These are phyloP conservation scores for Channa argus DNA, from an alignment of 2,113 vertebrate genomes.

Conservation along the genomic window DNA sequence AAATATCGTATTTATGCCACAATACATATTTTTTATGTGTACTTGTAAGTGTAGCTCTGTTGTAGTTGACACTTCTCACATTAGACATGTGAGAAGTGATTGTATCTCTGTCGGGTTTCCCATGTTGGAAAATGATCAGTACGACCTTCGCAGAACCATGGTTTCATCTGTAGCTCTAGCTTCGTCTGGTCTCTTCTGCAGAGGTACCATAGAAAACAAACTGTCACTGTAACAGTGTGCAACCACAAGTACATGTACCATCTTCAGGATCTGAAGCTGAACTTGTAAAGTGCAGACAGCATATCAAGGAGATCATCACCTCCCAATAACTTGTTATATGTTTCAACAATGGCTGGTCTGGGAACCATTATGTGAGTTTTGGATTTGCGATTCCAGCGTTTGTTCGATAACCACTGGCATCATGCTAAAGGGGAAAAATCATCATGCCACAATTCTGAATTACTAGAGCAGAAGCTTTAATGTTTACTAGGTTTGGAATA, in stretches of 20 bases:
- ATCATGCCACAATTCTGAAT: too few relatives aligned
- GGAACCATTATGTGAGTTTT: neutral
- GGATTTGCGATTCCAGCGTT: neutral
- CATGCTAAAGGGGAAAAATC: too few relatives aligned
- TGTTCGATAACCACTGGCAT: neutral
- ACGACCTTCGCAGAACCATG: neutral
- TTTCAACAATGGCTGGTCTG: neutral
- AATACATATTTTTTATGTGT: too few relatives aligned
- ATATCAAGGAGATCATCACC: slow-evolving; percentile 18
- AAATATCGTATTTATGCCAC: too few relatives aligned
- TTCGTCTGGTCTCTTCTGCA: slow-evolving; percentile 28
- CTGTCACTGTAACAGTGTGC: neutral
- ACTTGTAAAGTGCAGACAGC: slow-evolving; percentile 19
- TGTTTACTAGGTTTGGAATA: neutral
- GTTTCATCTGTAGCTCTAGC: neutral
- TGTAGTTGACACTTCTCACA: too few relatives aligned
- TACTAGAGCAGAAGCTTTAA: too few relatives aligned
- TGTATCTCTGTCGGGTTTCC: too few relatives aligned
- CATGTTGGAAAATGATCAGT: too few relatives aligned
- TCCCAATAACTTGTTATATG: slow-evolving; percentile 12
- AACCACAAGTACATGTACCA: slow-evolving; percentile 19
- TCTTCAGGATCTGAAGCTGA: slow-evolving; percentile 15
- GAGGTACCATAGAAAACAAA: slow-evolving; percentile 3
- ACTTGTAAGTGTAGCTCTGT: too few relatives aligned
- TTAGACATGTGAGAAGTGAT: too few relatives aligned